Base-by-base conservation (phyloP, 2,888 invertebrate species). In the Tinea pellionella region DNA sequence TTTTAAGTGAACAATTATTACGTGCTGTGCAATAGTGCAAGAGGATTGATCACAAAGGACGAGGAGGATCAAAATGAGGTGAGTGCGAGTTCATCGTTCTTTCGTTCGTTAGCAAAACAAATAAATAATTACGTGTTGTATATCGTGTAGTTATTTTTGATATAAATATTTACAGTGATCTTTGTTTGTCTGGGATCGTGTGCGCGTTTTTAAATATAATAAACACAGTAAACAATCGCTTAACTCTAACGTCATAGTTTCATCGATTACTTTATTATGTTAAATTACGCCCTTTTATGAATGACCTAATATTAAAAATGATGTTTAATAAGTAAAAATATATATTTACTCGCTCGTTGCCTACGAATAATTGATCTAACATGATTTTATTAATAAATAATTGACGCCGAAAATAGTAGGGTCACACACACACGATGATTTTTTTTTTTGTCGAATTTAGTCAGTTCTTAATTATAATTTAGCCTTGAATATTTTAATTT, bases 11-110 rank as follows among this genome's bases (percentile, higher is more conserved):
- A 85, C 82, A 80, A 77, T 82, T 82, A 78, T 80, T 79, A 73
- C 73, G 85, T 83, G 81, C 71, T 74, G 80, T 86, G 84, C 80
- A 81, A 75, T 83, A 80, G 83, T 82, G 83, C 77, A 75, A 75
- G 67, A 70, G 85, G 85, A 85, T 85, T 84, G 77, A 73, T 78
- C 78, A 73, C 80, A 73, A 84, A 82, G 83, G 82, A 83, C 82
- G 81, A 82, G 74, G 75, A 73, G 65, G 76, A 67, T 75, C 80
- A 85, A 84, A 82, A 87, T 87, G 86, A 87, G 86, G 86, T 86
- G 80, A 65, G 87, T 82, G 65, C 42, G 77, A 74, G 78, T 80
- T 80, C 78, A 81, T 80, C 80, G 79, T 71, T 74, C 78, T 67
- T 72, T 63, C 64, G 73, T 77, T 47, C 69, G 71, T 77, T 75